Evolutionary conservation across 2,113 vertebrate genomes (phyloP).

Genomic region (Dicrurus megarhynchus): DNA sequence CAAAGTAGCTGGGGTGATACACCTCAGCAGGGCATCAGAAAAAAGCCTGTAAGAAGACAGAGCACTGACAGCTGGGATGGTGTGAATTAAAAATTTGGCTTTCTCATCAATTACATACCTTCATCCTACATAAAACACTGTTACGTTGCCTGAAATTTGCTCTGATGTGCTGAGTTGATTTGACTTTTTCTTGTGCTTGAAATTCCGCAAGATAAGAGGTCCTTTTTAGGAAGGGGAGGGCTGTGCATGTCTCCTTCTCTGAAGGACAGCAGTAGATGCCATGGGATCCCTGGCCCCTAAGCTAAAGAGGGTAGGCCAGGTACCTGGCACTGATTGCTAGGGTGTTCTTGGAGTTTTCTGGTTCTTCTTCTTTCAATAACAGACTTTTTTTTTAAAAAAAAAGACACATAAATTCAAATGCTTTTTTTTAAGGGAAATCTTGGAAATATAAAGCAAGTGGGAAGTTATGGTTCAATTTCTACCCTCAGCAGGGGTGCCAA

Average conservation of each 20-base stretch:
- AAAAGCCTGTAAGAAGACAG: background rate
- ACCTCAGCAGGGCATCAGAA: background rate
- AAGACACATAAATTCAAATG: background rate
- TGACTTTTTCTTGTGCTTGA: background rate
- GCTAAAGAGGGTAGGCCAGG: background rate
- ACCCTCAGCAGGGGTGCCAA: background rate
- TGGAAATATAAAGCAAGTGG: background rate
- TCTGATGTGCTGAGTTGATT: background rate
- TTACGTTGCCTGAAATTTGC: background rate
- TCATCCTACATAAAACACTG: background rate
- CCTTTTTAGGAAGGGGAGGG: rapidly evolving
- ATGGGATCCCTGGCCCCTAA: rapidly evolving
- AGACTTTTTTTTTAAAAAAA: background rate
- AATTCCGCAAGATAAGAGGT: background rate
- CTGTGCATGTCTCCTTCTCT: background rate
- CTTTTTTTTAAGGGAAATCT: background rate
- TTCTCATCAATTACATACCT: background rate
- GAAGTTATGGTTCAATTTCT: background rate
- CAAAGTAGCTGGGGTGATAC: background rate
- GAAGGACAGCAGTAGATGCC: background rate
- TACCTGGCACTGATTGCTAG: background rate
- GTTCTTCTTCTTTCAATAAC: background rate
- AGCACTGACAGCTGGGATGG: background rate
- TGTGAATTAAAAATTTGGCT: background rate
- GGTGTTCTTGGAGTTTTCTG: background rate